Base-by-base conservation (phyloP, 2,113 vertebrate genomes). In the Otolemur garnettii region DNA sequence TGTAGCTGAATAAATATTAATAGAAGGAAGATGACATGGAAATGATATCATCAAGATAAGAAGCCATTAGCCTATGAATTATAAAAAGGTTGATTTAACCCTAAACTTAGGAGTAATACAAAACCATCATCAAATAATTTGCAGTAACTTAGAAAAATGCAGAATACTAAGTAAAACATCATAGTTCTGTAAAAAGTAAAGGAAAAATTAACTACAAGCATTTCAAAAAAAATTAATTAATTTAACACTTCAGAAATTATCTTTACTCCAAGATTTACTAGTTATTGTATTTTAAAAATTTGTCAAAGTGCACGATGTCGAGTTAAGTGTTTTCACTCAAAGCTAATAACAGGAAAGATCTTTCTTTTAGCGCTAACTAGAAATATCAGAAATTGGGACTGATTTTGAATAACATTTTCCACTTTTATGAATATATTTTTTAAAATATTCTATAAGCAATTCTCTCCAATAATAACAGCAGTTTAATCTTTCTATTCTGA, bases 151-250 rank as follows among this genome's bases (percentile, higher is more conserved):
- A 78, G n/a, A 81, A 85, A 90, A 86, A n/a, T 35, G 57, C 17
- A 95, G 81, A 88, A 55, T 60, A 64, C 68, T 80, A 55, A 42
- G n/a, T 85, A 84, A 68, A 91, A 78, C 53, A 81, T 4, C 24
- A 82, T 35, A 12, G 24, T 28, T 90, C 2, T 87, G 4, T 75
- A 17, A 94, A 97, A 93, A 88, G 13, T 24, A 57, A 96, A 93
- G 89, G 8, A 0, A 87, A 94, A 84, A 74, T 55, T 62, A 87
- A 74, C 1, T 57, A 0, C 14, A 86, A 64, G 35, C 1, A 86
- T 94, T 87, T 96, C 57, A 74, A 7, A 95, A 86, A 19, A 1
- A 28, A 8, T 5, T 59, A 1, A 60, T 64, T 86, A 84, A 62
- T 71, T 77, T 92, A 94, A 96, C 17, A 80, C 9, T 33, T 33